Base-by-base conservation (phyloP, 1,140 invertebrate genomes). In the Oedothorax gibbosus region DNA sequence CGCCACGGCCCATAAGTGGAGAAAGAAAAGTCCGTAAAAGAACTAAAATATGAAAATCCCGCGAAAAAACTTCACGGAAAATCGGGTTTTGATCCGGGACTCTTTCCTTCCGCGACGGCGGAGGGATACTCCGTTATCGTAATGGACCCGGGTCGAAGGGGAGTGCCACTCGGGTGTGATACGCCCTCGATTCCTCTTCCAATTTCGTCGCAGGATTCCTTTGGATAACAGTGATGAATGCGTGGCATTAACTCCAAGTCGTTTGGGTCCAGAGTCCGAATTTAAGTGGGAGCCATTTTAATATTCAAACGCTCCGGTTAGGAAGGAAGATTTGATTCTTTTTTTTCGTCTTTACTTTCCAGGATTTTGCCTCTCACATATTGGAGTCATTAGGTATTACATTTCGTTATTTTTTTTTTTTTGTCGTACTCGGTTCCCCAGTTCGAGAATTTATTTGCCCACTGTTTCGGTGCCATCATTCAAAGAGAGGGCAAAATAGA, bases 261-360 rank as follows among this genome's bases (percentile, higher is more conserved):
- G 81, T 84, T 84, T 84, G 81, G 81, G 62, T 68, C 81, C 35
- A 54, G 81, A 84, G 71, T 84, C 81, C 81, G 81, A 84, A 75
- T 84, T 84, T 84, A 84, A 84, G 81, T 84, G 81, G 81, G 76
- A 84, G 81, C 72, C 71, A 84, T 84, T 84, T 84, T 84, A 84
- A 84, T 84, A 84, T 84, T 84, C 81, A 76, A 76, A 66, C 68
- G 80, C 80, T 62, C 72, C 62, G 69, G 79, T 56, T 56, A 71
- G 78, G 73, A 66, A 20, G 60, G 64, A 76, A 84, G 81, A 84
- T 84, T 84, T 84, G 81, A 84, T 75, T 84, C 81, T 68, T 72
- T 57, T 49, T 20, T 57, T 20, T 20, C 10, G n/a, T 12, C 18
- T 62, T 15, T 69, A 64, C 53, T 15, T 54, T 53, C 80, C 53